Percentiles rank a stretch among this genome's conserved stretches.
These are phyloP conservation scores for Euglossa dilemma DNA, from an alignment of 1,140 invertebrate genomes.

Conservation along the genomic window DNA sequence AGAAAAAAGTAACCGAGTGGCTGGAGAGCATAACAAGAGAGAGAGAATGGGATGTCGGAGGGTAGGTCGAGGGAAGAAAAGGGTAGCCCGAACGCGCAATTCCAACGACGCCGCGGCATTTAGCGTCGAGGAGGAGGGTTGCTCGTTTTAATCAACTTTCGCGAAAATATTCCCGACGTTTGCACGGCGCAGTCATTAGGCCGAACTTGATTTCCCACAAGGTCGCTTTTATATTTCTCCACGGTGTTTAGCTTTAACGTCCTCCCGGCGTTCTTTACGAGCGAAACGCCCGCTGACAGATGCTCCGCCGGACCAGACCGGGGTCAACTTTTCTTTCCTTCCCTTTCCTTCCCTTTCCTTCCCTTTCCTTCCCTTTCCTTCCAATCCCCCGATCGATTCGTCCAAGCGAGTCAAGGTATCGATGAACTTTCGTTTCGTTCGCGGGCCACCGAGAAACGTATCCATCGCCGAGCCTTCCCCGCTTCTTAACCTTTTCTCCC, in stretches of 20 bases:
- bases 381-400: neutral
- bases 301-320: too few relatives aligned
- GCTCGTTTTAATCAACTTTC: constrained; percentile 68
- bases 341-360: too few relatives aligned
- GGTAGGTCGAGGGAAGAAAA: neutral
- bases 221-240: constrained; percentile 42
- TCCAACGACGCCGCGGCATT: constrained; percentile 38
- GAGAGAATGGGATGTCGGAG: neutral
- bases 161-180: constrained; percentile 58
- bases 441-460: too few relatives aligned
- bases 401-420: too few relatives aligned
- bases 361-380: neutral
- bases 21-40: constrained; percentile 19
- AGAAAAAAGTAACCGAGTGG: constrained; percentile 32
- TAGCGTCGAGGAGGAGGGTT: constrained; percentile 22
- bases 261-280: neutral
- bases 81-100: neutral
- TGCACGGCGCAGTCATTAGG: constrained; percentile 42
- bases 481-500: too few relatives aligned
- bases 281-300: neutral
- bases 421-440: too few relatives aligned
- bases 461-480: too few relatives aligned
- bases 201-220: constrained; percentile 64
- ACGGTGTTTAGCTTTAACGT: constrained; percentile 20
- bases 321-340: neutral